phyloP scores from a whole-genome alignment of 2,888 invertebrate genomes.

The Tenthredo mesomela region DNA sequence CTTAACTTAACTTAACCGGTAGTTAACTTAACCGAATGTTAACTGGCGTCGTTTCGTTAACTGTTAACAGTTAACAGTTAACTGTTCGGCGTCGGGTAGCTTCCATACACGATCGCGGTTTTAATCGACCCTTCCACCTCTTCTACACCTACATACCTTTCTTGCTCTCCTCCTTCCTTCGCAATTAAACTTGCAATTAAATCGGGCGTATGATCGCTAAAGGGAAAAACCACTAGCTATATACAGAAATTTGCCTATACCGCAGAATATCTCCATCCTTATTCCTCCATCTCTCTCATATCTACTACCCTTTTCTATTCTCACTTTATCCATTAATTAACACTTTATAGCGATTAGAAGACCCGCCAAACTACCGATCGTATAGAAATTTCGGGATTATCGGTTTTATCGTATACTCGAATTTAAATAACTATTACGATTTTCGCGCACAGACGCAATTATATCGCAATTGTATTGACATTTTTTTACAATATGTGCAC shows the following conservation, averaged over 20 bases:
- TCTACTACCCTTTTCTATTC: background rate
- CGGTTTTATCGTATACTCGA: background rate
- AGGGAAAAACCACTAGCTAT: background rate
- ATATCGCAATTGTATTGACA: too few species aligned
- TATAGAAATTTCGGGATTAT: background rate
- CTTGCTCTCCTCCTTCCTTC: conserved; percentile 63
- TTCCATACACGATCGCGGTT: conserved; percentile 70
- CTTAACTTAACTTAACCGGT: conserved; percentile 78
- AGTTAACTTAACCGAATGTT: conserved; percentile 74
- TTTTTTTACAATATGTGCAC: too few species aligned
- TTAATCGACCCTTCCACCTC: conserved; percentile 71
- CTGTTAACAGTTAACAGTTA: conserved; percentile 28
- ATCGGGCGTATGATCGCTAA: conserved; percentile 64
- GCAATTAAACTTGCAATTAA: conserved; percentile 73
- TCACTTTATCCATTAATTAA: background rate
- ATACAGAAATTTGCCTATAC: background rate
- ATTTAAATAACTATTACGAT: background rate
- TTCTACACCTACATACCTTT: conserved; percentile 51
- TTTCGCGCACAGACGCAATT: too few species aligned
- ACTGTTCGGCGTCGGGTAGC: background rate
- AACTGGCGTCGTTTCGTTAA: conserved; percentile 65
- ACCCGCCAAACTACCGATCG: background rate
- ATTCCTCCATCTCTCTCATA: background rate
- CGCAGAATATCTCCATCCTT: background rate
- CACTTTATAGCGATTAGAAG: conserved; percentile 14